Evolutionary conservation across 1,140 invertebrate species (phyloP).

Genomic region (Atta texana): DNA sequence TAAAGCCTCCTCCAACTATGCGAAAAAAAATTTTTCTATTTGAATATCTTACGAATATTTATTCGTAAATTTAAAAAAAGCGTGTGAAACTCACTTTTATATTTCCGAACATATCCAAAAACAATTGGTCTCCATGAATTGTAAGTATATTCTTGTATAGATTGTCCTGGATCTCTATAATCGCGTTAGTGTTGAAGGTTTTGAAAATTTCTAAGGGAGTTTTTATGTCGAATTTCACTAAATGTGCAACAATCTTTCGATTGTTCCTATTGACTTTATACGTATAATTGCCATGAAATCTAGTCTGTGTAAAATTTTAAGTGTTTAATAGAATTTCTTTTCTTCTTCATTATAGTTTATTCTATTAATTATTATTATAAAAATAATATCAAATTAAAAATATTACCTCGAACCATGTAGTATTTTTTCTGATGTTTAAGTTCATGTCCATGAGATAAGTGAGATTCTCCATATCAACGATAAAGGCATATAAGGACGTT

Average conservation of each 20-base stretch:
- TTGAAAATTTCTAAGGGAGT: constrained; percentile 87
- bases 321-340: neutral
- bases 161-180: constrained; percentile 86
- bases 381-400: constrained; percentile 55
- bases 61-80: constrained; percentile 10
- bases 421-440: constrained; percentile 86
- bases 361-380: neutral
- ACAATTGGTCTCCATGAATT: constrained; percentile 83
- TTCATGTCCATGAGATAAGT: constrained; percentile 87
- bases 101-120: constrained; percentile 83
- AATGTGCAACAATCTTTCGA: constrained; percentile 80
- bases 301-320: constrained; percentile 78
- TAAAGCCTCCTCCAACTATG: constrained; percentile 88
- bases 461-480: constrained; percentile 86
- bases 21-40: constrained; percentile 38
- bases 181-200: constrained; percentile 84
- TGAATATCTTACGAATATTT: neutral
- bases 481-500: constrained; percentile 88
- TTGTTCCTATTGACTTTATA: constrained; percentile 84
- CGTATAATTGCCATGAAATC: constrained; percentile 86
- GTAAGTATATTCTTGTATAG: constrained; percentile 85
- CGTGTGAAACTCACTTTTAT: constrained; percentile 83
- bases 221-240: constrained; percentile 85
- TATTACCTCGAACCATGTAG: constrained; percentile 87
- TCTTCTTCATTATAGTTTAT: neutral